Percentiles rank a stretch among this genome's conserved stretches.
phyloP scores from a whole-genome alignment of 2,113 vertebrate genomes.

The Uropsilus gracilis region DNA sequence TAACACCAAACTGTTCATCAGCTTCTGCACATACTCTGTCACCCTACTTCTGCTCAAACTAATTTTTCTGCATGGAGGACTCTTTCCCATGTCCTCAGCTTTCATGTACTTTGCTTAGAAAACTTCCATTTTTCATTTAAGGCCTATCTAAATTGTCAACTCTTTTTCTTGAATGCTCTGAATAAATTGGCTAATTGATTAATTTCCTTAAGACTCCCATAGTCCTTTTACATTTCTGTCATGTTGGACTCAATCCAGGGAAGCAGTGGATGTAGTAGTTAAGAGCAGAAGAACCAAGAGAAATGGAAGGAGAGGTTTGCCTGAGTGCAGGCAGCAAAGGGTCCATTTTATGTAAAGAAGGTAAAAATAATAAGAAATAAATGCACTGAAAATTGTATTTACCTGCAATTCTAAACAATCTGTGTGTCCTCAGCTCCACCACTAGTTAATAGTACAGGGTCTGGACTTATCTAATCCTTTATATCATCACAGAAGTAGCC shows the following conservation, averaged over 20 bases:
- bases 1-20: neutral
- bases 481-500: neutral
- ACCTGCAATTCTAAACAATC: neutral
- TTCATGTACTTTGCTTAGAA: slow-evolving; percentile 28
- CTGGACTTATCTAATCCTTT: neutral
- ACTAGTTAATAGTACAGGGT: neutral
- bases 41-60: neutral
- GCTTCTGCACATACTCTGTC: neutral
- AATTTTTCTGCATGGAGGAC: neutral
- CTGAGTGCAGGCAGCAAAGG: neutral
- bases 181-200: neutral
- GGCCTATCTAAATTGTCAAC: neutral
- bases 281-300: neutral
- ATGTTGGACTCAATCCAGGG: neutral
- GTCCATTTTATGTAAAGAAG: neutral
- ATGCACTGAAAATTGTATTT: neutral
- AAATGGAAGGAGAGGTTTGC: neutral
- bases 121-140: slow-evolving; percentile 20
- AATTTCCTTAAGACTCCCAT: neutral
- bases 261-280: neutral
- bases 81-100: neutral
- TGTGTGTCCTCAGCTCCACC: neutral
- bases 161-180: neutral
- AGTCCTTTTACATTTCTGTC: neutral
- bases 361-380: neutral